A percentile compares a stretch with the other conserved stretches of the same genome.
phyloP scores from a whole-genome alignment of 2,113 vertebrate species.

The Periophthalmodon schlosseri region DNA sequence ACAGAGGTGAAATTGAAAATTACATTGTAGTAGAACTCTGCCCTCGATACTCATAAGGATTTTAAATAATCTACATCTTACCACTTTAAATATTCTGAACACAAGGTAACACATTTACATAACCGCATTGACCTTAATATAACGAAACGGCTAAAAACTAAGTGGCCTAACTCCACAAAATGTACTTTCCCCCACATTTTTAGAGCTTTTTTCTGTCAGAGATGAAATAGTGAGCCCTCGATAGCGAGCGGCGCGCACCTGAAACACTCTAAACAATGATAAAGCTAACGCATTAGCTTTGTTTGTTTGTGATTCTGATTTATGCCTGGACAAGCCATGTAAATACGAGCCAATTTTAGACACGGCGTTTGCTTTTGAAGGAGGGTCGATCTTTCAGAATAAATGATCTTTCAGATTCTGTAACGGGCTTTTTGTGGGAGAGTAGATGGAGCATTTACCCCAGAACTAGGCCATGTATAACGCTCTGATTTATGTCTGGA shows the following conservation, averaged over 20 bases:
- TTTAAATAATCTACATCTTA: too few species aligned
- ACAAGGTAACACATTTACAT: neutral
- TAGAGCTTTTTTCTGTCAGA: conserved; percentile 3
- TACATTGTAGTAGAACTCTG: too few species aligned
- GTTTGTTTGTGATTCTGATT: conserved; percentile 51
- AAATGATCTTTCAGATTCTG: conserved; percentile 48
- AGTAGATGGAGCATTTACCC: neutral
- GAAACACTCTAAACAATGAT: neutral
- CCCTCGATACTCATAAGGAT: too few species aligned
- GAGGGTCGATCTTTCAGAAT: conserved; percentile 34
- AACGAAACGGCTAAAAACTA: neutral
- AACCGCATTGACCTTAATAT: neutral
- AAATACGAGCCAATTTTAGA: conserved; percentile 53
- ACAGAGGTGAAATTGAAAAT: too few species aligned
- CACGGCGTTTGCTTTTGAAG: conserved; percentile 29
- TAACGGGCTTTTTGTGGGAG: conserved; percentile 34
- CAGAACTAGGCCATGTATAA: neutral
- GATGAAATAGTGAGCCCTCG: conserved; percentile 8
- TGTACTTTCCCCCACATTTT: conserved; percentile 2
- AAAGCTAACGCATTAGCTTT: conserved; percentile 13
- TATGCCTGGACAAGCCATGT: conserved; percentile 35
- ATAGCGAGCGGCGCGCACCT: conserved; percentile 2
- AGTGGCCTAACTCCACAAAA: neutral
- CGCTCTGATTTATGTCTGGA: neutral
- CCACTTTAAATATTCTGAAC: neutral